These are phyloP conservation scores for Hymenopus coronatus DNA, from an alignment of 2,888 invertebrate genomes.

Conservation along the genomic window DNA sequence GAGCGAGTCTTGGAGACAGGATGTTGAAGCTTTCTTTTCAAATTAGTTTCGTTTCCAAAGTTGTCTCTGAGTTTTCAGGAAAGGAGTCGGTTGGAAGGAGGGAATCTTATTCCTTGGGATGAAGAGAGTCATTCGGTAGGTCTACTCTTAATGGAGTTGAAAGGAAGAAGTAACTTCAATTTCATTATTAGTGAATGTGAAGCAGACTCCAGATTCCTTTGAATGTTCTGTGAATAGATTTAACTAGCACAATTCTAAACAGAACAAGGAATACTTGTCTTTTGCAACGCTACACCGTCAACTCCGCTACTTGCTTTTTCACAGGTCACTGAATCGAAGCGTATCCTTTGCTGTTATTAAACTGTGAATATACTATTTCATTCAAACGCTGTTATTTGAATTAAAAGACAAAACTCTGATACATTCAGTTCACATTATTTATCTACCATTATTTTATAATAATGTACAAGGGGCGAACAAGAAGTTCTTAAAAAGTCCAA, in stretches of 20 bases:
- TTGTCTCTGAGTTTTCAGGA: neutral
- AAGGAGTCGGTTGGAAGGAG: neutral
- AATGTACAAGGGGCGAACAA: too few species aligned
- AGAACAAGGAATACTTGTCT: neutral
- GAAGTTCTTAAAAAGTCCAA: too few species aligned
- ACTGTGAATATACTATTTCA: too few species aligned
- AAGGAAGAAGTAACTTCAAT: neutral
- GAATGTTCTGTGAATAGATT: neutral
- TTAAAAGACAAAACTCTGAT: too few species aligned
- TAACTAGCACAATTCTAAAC: neutral
- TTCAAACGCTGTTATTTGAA: too few species aligned
- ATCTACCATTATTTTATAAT: too few species aligned
- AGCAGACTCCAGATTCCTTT: neutral
- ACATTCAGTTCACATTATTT: too few species aligned
- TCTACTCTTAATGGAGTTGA: neutral
- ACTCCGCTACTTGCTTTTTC: neutral
- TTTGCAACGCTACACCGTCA: neutral
- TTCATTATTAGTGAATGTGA: neutral
- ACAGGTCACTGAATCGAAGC: neutral
- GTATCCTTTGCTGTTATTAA: too few species aligned
- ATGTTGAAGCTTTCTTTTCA: neutral
- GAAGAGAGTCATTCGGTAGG: neutral
- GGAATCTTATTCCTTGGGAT: neutral
- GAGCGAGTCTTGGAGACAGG: neutral
- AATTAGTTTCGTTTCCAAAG: constrained; percentile 2